Percentiles rank a stretch among this genome's conserved stretches.
phyloP scores from a whole-genome alignment of 2,113 vertebrate genomes.

The Condylura cristata region DNA sequence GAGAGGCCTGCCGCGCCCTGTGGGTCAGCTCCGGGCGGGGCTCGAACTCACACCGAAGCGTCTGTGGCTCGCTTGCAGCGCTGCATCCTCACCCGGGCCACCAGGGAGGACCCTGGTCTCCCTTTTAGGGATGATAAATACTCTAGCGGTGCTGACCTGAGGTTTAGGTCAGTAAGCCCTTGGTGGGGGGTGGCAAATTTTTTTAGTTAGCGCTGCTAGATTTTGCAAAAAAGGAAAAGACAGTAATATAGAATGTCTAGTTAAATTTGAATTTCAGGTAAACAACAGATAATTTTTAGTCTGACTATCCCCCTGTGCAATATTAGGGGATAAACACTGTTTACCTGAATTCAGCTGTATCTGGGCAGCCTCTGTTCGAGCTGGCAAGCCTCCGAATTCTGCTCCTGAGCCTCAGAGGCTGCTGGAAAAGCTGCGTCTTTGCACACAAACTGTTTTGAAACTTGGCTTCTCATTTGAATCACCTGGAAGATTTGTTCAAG shows the following conservation, averaged over 20 bases:
- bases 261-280: conserved; percentile 42
- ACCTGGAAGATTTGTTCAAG: background rate
- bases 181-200: background rate
- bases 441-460: background rate
- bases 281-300: background rate
- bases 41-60: too few relatives aligned
- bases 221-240: conserved; percentile 2
- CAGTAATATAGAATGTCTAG: background rate
- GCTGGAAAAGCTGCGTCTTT: background rate
- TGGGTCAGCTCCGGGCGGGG: too few relatives aligned
- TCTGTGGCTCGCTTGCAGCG: too few relatives aligned
- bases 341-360: background rate
- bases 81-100: too few relatives aligned
- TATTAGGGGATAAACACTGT: background rate
- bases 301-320: background rate
- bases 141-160: background rate
- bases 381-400: background rate
- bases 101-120: too few relatives aligned
- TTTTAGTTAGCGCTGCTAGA: background rate
- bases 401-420: background rate
- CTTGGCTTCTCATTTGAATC: background rate
- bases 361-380: background rate
- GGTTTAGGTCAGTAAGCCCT: background rate
- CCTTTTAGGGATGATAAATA: background rate
- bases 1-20: too few relatives aligned